phyloP scores from a whole-genome alignment of 2,888 invertebrate species.

The Sclerodermus sp. region DNA sequence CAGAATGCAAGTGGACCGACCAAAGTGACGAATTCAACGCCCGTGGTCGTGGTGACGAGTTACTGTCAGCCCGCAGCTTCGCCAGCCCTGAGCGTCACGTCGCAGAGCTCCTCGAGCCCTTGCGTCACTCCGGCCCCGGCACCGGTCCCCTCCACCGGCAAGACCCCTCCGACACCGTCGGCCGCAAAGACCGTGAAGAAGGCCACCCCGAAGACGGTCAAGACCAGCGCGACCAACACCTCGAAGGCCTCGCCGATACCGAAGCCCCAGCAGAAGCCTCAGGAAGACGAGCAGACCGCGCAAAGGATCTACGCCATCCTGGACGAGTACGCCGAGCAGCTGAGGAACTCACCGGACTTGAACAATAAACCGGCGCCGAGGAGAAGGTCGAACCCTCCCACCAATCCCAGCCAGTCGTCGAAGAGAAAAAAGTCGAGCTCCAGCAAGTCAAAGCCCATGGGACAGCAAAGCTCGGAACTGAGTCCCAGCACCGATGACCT shows the following conservation, averaged over 20 bases:
- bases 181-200: conserved; percentile 54
- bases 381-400: conserved; percentile 72
- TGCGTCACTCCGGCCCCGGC: conserved; percentile 63
- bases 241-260: conserved; percentile 69
- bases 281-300: conserved; percentile 80
- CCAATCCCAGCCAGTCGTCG: conserved; percentile 70
- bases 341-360: conserved; percentile 76
- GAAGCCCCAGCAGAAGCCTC: conserved; percentile 72
- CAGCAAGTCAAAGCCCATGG: conserved; percentile 62
- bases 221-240: conserved; percentile 63
- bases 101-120: conserved; percentile 64
- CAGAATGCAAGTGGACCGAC: conserved; percentile 48
- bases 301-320: conserved; percentile 78
- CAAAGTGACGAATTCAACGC: conserved; percentile 57
- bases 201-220: conserved; percentile 62
- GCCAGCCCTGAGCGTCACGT: conserved; percentile 63
- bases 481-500: conserved; percentile 70
- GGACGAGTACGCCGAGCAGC: conserved; percentile 78
- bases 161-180: conserved; percentile 56
- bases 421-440: conserved; percentile 72
- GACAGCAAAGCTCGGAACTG: conserved; percentile 59
- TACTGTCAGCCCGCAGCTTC: conserved; percentile 63
- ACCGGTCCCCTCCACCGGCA: conserved; percentile 55
- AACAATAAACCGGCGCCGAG: conserved; percentile 82
- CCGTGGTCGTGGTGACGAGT: conserved; percentile 64